These are phyloP conservation scores for Drosophila rellima DNA, from an alignment of 2,888 invertebrate genomes.

Conservation along the genomic window DNA sequence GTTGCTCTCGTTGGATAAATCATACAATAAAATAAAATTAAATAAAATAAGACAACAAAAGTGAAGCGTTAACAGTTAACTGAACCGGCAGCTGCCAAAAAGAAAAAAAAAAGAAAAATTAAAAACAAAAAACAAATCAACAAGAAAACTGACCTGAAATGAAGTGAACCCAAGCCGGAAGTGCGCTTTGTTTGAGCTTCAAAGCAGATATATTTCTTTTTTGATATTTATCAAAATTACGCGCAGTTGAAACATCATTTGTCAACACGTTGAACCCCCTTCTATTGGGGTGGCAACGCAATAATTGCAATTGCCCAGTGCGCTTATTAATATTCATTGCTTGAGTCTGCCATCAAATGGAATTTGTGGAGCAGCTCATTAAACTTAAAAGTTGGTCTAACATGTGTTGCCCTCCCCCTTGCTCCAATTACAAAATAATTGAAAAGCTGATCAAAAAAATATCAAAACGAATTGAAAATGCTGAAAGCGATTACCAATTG, in stretches of 20 bases:
- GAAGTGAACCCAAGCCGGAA: conserved; percentile 52
- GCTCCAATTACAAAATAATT: conserved; percentile 43
- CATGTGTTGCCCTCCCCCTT: conserved; percentile 55
- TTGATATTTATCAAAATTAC: conserved; percentile 64
- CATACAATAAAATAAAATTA: conserved; percentile 49
- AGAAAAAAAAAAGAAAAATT: conserved; percentile 17
- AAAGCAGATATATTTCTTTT: conserved; percentile 1
- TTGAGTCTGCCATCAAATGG: conserved; percentile 52
- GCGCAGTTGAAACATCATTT: conserved; percentile 62
- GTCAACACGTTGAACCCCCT: conserved; percentile 47
- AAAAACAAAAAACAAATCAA: conserved; percentile 23
- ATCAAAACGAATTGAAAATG: conserved; percentile 30
- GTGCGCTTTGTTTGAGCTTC: conserved; percentile 33
- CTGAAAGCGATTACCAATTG: conserved; percentile 60
- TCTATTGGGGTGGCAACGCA: conserved; percentile 8
- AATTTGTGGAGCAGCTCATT: conserved; percentile 65
- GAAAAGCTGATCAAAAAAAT: conserved; percentile 28
- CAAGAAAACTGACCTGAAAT: conserved; percentile 46
- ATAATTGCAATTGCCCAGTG: conserved; percentile 68
- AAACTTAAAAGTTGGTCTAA: conserved; percentile 65
- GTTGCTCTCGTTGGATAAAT: conserved; percentile 47
- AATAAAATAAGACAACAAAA: conserved; percentile 28
- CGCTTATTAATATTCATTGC: conserved; percentile 77
- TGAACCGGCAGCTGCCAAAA: conserved; percentile 50
- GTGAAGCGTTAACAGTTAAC: conserved; percentile 69